These are phyloP conservation scores for Trisateles emortualis DNA, from an alignment of 2,888 invertebrate species.

Conservation along the genomic window DNA sequence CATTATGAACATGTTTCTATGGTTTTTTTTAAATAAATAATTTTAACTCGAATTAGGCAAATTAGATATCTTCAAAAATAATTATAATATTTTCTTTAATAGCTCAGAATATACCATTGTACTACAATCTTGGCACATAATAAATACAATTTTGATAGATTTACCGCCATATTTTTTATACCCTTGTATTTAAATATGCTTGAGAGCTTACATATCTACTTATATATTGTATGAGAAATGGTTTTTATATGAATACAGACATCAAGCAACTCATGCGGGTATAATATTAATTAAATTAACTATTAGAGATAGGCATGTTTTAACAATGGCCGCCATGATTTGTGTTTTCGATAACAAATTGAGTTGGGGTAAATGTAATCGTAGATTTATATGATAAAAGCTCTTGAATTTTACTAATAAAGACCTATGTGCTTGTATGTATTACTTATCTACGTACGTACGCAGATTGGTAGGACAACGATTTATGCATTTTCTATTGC, in stretches of 20 bases:
- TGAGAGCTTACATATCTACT: background rate
- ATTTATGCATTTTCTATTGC: too few species aligned
- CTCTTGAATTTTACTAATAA: conserved; percentile 9
- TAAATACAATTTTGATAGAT: too few species aligned
- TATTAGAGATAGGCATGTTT: conserved; percentile 38
- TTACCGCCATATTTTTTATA: background rate
- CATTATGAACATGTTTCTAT: too few species aligned
- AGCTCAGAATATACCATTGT: too few species aligned
- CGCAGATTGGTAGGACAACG: too few species aligned
- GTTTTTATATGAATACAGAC: conserved; percentile 37
- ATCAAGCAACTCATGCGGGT: conserved; percentile 48
- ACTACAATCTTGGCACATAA: too few species aligned
- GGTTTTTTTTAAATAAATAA: too few species aligned
- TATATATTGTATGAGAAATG: conserved; percentile 27
- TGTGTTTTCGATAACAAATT: conserved; percentile 63
- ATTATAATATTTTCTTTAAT: too few species aligned
- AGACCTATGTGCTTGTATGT: too few species aligned
- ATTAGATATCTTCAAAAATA: too few species aligned
- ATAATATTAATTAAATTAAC: conserved; percentile 53
- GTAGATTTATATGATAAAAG: conserved; percentile 39
- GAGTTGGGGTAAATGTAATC: conserved; percentile 35
- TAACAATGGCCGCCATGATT: conserved; percentile 54
- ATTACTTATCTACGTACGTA: too few species aligned
- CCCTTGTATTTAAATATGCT: background rate
- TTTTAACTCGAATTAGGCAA: too few species aligned